These are phyloP conservation scores for Nezara viridula DNA, from an alignment of 2,888 invertebrate species.

Conservation along the genomic window DNA sequence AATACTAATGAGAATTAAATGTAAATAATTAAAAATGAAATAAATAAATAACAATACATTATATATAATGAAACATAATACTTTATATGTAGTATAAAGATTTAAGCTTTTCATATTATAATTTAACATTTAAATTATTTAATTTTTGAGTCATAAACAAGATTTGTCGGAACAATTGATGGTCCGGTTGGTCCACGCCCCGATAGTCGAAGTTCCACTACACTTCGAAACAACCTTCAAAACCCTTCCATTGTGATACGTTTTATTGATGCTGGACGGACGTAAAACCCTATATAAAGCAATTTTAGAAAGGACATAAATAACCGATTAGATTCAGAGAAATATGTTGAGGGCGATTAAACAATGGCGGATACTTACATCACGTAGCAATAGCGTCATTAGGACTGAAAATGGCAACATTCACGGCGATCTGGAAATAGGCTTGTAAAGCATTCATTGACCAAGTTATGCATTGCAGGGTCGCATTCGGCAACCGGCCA, in stretches of 20 bases:
- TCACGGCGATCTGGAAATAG: neutral
- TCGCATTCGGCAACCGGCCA: neutral
- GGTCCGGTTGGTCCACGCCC: no score
- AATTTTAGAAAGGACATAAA: neutral
- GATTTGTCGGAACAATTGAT: no score
- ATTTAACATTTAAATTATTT: no score
- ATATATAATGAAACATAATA: no score
- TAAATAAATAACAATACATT: no score
- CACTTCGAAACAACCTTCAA: neutral
- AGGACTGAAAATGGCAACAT: neutral
- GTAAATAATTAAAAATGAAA: no score
- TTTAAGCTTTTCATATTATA: no score
- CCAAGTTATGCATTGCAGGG: neutral
- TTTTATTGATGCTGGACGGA: neutral
- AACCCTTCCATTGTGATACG: neutral
- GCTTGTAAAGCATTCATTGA: neutral
- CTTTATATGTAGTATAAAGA: no score
- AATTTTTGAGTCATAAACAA: no score
- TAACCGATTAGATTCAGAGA: neutral
- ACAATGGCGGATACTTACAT: neutral
- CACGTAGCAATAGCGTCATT: conserved; percentile 2
- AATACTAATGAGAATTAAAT: no score
- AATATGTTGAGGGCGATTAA: neutral
- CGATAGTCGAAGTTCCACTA: no score
- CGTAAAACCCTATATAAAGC: neutral